Evolutionary conservation across 2,797 vertebrate species (phyloP).

Genomic region (Siniperca obscura): DNA sequence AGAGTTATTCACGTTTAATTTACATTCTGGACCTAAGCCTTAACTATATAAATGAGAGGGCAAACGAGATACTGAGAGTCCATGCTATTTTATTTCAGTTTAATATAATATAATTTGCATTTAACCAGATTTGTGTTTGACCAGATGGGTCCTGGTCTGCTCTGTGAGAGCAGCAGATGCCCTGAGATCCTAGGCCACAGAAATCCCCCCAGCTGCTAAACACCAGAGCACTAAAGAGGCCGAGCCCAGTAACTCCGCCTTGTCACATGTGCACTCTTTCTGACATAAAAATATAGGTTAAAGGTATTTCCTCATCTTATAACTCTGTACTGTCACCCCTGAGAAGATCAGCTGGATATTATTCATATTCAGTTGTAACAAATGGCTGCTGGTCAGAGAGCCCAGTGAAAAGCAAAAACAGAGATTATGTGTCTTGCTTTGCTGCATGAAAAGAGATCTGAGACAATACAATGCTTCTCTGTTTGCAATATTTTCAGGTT

Average conservation of each 20-base stretch:
- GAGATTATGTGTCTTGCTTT: background rate
- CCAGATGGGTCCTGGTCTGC: constrained; percentile 80
- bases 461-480: background rate
- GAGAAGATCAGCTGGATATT: constrained; percentile 13
- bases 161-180: constrained; percentile 82
- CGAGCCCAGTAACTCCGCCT: constrained; percentile 16
- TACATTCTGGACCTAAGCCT: constrained; percentile 17
- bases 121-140: constrained; percentile 16
- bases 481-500: constrained; percentile 3
- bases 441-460: constrained; percentile 6
- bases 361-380: background rate
- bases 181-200: constrained; percentile 67
- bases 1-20: constrained; percentile 42
- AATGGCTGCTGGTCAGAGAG: background rate
- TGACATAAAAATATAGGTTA: constrained; percentile 44
- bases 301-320: constrained; percentile 31
- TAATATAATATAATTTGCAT: constrained; percentile 37
- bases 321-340: background rate
- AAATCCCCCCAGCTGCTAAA: constrained; percentile 59
- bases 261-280: constrained; percentile 33
- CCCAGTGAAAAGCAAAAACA: background rate
- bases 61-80: background rate
- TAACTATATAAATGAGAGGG: background rate
- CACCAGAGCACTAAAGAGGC: constrained; percentile 48
- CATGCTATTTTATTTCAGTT: constrained; percentile 24